A percentile compares a stretch with the other conserved stretches of the same genome.
Conservation (phyloP, 1,140 invertebrate species). For the Hyles vespertilio region DNA sequence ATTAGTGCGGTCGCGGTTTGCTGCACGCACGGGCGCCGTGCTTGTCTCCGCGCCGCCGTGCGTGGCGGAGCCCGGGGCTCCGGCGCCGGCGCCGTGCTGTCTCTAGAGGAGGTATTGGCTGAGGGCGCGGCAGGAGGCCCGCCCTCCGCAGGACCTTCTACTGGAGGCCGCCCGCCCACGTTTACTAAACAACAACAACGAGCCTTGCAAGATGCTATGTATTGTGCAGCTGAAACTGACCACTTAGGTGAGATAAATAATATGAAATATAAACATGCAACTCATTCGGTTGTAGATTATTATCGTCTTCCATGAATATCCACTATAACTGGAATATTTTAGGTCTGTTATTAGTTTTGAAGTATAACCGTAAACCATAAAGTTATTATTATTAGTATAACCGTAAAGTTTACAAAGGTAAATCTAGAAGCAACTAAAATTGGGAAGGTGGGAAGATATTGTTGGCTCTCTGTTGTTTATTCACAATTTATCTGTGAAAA, state of each 20-base stretch:
- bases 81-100: conserved; percentile 82
- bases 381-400: no score
- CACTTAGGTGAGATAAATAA: conserved; percentile 80
- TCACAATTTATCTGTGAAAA: no score
- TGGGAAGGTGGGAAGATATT: no score
- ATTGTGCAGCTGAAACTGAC: conserved; percentile 92
- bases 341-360: no score
- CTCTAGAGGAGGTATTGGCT: conserved; percentile 92
- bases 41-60: conserved; percentile 85
- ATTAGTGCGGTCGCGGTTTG: conserved; percentile 89
- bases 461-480: no score
- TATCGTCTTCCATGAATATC: no score
- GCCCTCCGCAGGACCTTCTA: conserved; percentile 49
- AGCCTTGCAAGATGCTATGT: conserved; percentile 93
- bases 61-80: conserved; percentile 88
- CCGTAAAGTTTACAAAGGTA: no score
- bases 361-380: no score
- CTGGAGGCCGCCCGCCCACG: conserved; percentile 60
- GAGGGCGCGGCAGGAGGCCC: conserved; percentile 82
- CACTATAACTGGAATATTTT: no score
- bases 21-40: conserved; percentile 88
- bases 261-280: not conserved
- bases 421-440: no score
- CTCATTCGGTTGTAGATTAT: no score
- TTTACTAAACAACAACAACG: conserved; percentile 90